Base-by-base conservation (phyloP, 2,113 vertebrate species). In the Chionodraco myersi region DNA sequence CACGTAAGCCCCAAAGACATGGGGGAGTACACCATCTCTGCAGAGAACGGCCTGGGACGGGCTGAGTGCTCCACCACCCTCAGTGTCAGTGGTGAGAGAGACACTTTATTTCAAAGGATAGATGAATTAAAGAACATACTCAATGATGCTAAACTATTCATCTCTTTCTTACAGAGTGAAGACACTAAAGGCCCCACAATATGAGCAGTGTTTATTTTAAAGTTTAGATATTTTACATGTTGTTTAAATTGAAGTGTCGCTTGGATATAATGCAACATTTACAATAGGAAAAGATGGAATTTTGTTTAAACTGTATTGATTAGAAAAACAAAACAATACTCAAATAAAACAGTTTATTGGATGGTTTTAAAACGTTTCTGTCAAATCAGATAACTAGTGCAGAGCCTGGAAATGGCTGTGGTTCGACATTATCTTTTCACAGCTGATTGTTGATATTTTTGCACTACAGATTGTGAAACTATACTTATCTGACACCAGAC, bases 1-100 rank as follows among this genome's bases (percentile, higher is more conserved):
- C 82, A 61, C 0, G 96, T 96, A 57, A 88, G 91, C 7, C 91
- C 90, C 48, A 86, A 83, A 18, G 96, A 98, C 56, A 84, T 83
- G 23, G 97, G 97, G 2, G 89, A 95, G 74, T 98, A 97, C 53
- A 91, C 64, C 52, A 89, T 93, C 4, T 91, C 89, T 34, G 96
- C 96, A 2, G 93, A 94, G 88, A 98, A 97, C 51, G 47, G 56
- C 0, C 64, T 92, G 48, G 97, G 97, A 30, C 91, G 84, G 71
- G 95, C 92, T 0, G 88, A 90, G 80, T 96, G 94, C 92, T 94
- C 86, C 44, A 95, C 96, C 62, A 89, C 86, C 59, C 95, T 98
- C 15, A 90, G 91, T 2, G 90, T 98, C 77, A 93, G 61, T 94
- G 97, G 96, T 96, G 63, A 92, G 82, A 47, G 5, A 45, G 15